Evolutionary conservation across 2,113 vertebrate species (phyloP), one percentile per base, ranked within the genome.

Genomic region (Rana temporaria): DNA sequence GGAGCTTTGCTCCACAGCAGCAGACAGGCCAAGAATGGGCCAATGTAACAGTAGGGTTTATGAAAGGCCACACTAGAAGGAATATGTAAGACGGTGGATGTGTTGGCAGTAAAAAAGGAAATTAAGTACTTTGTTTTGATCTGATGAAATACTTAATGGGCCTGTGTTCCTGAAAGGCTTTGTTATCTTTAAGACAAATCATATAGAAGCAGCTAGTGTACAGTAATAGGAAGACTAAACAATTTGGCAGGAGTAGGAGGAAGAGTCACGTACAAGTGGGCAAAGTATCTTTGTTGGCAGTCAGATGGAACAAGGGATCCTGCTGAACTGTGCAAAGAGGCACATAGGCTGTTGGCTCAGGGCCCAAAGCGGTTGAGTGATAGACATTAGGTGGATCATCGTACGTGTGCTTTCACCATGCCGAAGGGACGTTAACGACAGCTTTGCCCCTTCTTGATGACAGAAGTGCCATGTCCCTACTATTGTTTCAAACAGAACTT

Each of bases 171-270:
- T 87, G 86, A 84, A 64, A 85, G 34, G 53, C 84, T 85, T 69
- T 85, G 86, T 81, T 88, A 89, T 85, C 91, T 86, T 80, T 85
- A 87, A 89, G 90, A 85, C 42, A 71, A 42, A 87, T 90, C 88
- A 90, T 92, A 92, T 91, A 91, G 92, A 91, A 91, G 91, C 91
- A 93, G 88, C 90, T 38, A 11, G 52, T 4, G 70, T n/a, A 70
- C 86, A 84, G 89, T 87, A 78, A 88, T 73, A 85, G 57, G 85
- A 86, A 92, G 92, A 91, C 90, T 90, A 90, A 92, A 92, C 90
- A 92, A 88, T 88, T 85, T 88, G 90, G 90, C 90, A 91, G 85
- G 84, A 0, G 86, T 86, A 2, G 68, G 87, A 90, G 86, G 88
- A 91, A 92, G 89, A 82, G 88, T 84, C 91, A 88, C 86, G 85